phyloP scores from a whole-genome alignment of 2,797 vertebrate genomes.

The Prunella strophiata region DNA sequence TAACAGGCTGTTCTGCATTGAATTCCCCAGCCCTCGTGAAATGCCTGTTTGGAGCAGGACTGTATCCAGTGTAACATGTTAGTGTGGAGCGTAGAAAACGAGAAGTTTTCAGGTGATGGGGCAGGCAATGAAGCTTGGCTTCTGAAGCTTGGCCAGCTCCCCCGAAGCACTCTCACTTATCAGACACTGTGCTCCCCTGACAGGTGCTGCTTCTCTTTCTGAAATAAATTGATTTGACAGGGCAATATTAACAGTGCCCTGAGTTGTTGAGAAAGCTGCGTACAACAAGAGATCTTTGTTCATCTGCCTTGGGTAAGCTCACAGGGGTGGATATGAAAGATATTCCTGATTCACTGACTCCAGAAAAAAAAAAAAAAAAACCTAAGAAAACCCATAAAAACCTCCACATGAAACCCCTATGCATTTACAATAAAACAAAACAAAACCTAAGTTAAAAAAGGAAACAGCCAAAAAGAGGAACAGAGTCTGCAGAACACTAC shows the following conservation, averaged over 20 bases:
- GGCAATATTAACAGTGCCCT: conserved; percentile 63
- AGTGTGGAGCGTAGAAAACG: conserved; percentile 19
- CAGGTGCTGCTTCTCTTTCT: conserved; percentile 56
- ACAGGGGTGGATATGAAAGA: conserved; percentile 33
- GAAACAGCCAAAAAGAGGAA: background rate
- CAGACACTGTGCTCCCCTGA: conserved; percentile 43
- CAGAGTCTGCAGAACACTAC: background rate
- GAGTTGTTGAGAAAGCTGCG: conserved; percentile 54
- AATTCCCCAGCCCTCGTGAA: conserved; percentile 22
- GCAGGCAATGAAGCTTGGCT: conserved; percentile 65
- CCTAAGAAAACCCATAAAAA: background rate
- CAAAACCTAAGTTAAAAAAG: background rate
- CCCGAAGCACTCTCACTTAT: conserved; percentile 23
- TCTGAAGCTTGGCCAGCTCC: conserved; percentile 54
- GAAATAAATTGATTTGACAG: conserved; percentile 69
- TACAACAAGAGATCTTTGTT: conserved; percentile 66
- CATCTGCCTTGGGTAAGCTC: conserved; percentile 40
- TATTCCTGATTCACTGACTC: conserved; percentile 57
- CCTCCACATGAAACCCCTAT: background rate
- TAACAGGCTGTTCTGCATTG: background rate
- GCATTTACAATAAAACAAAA: background rate
- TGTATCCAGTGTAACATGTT: background rate
- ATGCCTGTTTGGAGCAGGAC: background rate
- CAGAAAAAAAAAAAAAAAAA: background rate
- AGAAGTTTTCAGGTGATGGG: conserved; percentile 66